Percentiles rank a stretch among this genome's conserved stretches.
Evolutionary conservation across 2,113 vertebrate species (phyloP).

Genomic region (Mesitornis unicolor): DNA sequence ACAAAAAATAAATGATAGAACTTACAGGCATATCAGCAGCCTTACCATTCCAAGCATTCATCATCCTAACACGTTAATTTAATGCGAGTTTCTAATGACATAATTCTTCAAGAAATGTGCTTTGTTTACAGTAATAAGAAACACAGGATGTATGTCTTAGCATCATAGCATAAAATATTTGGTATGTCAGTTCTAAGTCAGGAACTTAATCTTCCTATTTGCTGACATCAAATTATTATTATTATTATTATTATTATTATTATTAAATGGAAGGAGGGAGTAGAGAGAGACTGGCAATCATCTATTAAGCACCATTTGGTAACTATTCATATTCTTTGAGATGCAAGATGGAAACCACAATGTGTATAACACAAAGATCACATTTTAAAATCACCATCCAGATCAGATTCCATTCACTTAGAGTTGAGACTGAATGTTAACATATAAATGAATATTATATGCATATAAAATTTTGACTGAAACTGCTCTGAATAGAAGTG

Average conservation of each 20-base stretch:
- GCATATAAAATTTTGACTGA: background rate
- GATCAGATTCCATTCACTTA: background rate
- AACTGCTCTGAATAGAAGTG: background rate
- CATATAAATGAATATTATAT: background rate
- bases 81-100: background rate
- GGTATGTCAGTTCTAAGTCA: background rate
- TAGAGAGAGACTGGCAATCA: background rate
- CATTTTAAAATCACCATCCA: background rate
- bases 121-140: background rate
- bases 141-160: background rate
- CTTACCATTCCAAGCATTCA: background rate
- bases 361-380: background rate
- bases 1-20: background rate
- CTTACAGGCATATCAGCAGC: background rate
- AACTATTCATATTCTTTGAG: background rate
- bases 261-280: no score
- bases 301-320: background rate
- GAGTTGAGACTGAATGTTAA: background rate
- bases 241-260: background rate
- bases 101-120: background rate
- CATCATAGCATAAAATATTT: background rate
- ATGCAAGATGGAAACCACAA: background rate
- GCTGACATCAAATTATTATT: background rate
- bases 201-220: background rate
- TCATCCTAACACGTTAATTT: background rate